Evolutionary conservation across 2,797 vertebrate species (phyloP), one percentile per base, ranked within the genome.

Genomic region (Decapterus maruadsi): DNA sequence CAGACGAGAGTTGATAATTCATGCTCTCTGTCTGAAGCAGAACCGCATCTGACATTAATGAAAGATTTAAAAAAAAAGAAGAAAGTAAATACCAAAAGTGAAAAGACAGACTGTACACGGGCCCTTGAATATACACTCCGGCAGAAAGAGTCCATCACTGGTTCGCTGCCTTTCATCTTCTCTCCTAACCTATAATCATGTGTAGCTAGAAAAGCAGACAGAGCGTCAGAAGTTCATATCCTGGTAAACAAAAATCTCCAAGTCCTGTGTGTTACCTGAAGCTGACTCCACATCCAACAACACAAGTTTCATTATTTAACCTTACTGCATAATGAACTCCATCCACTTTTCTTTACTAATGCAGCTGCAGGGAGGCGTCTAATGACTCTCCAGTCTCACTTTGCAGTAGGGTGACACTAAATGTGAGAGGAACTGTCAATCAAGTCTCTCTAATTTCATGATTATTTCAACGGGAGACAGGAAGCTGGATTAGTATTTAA

Each of bases 351-450:
- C 58, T 71, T 42, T 55, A 81, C 72, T 83, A 83, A 86, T 75
- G 22, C 34, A 77, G 65, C 83, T 77, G 60, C 80, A 71, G 85
- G 81, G 70, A 9, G 17, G 17, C 68, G 20, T 68, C 20, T 83
- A 74, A 89, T 74, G 66, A 76, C 62, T 77, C 75, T 36, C 45
- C n/a, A 59, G 22, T 8, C 66, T 50, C 58, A 65, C 67, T 36
- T 1, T 45, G 67, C 43, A 71, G 16, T 8, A 5, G 12, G 53
- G 26, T 59, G 69, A 58, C 69, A 58, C 20, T 54, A 46, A 75
- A 68, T 72, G 68, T 57, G 68, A 85, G 63, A 56, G 42, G 53
- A 65, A 68, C 26, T 78, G 68, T 83, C 77, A 82, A 84, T 88
- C 84, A 83, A 63, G 34, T 69, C 77, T 65, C 5, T 12, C 45